phyloP scores from a whole-genome alignment of 2,888 invertebrate genomes.

The Drosophila mercatorum region DNA sequence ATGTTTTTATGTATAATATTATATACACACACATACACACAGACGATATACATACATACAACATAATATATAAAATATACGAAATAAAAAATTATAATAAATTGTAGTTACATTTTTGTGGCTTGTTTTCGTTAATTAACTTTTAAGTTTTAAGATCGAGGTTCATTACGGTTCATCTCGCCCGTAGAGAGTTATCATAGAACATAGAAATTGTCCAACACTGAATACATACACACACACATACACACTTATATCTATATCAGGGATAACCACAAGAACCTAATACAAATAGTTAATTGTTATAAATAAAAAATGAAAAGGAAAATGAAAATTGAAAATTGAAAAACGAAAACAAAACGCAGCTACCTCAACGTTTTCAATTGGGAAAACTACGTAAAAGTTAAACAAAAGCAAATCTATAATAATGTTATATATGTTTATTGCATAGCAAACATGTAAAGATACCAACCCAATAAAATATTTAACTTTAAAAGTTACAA shows the following conservation, averaged over 20 bases:
- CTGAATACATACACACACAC: conserved; percentile 15
- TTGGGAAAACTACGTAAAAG: conserved; percentile 47
- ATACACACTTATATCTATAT: conserved; percentile 33
- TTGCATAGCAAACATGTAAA: conserved; percentile 74
- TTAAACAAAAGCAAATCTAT: conserved; percentile 44
- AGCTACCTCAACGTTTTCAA: conserved; percentile 70
- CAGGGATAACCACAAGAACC: conserved; percentile 57
- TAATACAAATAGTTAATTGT: conserved; percentile 40
- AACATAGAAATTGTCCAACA: conserved; percentile 33
- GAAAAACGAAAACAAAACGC: conserved; percentile 49
- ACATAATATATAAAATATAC: conserved; percentile 55
- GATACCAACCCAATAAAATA: conserved; percentile 52
- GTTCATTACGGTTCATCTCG: conserved; percentile 28
- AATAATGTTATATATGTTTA: conserved; percentile 66
- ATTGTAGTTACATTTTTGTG: conserved; percentile 52
- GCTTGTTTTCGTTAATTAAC: conserved; percentile 44
- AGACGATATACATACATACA: conserved; percentile 52
- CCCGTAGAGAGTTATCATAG: conserved; percentile 28
- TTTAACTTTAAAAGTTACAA: conserved; percentile 72
- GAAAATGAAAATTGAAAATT: not conserved
- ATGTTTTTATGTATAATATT: conserved; percentile 55
- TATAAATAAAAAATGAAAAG: not conserved
- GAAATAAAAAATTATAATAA: conserved; percentile 56
- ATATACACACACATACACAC: conserved; percentile 9
- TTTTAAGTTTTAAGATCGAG: conserved; percentile 33